phyloP scores from a whole-genome alignment of 2,888 invertebrate genomes.

The Chrysolina americana region DNA sequence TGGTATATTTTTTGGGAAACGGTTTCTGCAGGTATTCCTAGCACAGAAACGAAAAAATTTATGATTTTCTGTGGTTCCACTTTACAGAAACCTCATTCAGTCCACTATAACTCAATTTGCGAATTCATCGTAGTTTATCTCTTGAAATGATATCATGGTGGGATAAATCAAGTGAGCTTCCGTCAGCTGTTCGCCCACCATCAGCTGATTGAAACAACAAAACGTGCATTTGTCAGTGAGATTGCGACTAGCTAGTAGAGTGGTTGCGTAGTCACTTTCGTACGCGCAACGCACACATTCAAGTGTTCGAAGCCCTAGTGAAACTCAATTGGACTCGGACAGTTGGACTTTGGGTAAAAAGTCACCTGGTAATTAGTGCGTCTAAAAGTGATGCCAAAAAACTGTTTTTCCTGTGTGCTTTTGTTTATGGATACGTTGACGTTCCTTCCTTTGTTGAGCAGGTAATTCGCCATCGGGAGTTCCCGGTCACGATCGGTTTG shows the following conservation, averaged over 20 bases:
- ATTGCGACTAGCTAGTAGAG: slow-evolving; percentile 41
- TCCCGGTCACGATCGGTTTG: slow-evolving; percentile 56
- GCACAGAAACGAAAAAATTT: not conserved
- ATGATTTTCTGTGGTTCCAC: not conserved
- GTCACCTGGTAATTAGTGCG: not conserved
- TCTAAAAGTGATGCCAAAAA: slow-evolving; percentile 44
- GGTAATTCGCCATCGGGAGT: slow-evolving; percentile 51
- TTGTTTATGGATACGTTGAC: slow-evolving; percentile 40
- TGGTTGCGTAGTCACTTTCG: slow-evolving; percentile 33
- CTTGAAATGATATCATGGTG: slow-evolving; percentile 25
- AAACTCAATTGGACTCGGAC: not conserved
- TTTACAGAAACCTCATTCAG: not conserved
- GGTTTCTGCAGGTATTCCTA: no score
- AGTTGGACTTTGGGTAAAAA: not conserved
- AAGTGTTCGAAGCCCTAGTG: slow-evolving; percentile 18
- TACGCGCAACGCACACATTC: slow-evolving; percentile 14
- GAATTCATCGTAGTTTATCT: not conserved
- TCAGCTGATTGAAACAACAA: slow-evolving; percentile 65
- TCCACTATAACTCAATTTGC: not conserved
- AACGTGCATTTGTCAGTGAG: slow-evolving; percentile 47
- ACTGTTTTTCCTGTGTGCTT: slow-evolving; percentile 24
- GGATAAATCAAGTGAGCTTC: slow-evolving; percentile 37
- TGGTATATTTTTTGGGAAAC: no score
- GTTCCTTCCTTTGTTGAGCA: slow-evolving; percentile 61
- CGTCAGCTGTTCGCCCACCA: slow-evolving; percentile 53